Percentiles rank a stretch among this genome's conserved stretches.
Conservation (phyloP, 2,888 invertebrate species). For the Prosapia bicincta region DNA sequence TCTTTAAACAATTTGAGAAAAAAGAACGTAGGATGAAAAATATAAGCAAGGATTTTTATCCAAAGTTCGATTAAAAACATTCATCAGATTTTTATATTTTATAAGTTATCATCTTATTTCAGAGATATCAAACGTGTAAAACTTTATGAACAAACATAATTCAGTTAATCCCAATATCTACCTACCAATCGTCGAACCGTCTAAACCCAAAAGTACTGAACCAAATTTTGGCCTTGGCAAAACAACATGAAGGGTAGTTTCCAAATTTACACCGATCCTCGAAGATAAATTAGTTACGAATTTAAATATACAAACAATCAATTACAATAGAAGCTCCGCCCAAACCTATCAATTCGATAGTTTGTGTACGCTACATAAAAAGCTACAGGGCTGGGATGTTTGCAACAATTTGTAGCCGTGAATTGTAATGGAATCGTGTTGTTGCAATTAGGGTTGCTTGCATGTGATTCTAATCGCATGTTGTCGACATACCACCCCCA, state of each 20-base stretch:
- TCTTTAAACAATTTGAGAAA: too few species aligned
- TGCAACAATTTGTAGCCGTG: not conserved
- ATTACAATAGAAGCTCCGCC: not conserved
- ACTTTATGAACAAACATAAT: too few species aligned
- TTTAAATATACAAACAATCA: not conserved
- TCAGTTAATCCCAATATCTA: too few species aligned
- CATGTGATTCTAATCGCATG: constrained; percentile 30
- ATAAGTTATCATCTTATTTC: too few species aligned
- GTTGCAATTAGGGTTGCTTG: constrained; percentile 18
- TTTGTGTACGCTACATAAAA: not conserved
- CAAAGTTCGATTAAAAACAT: too few species aligned
- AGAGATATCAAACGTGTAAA: too few species aligned
- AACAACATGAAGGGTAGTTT: not conserved
- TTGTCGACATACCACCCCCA: constrained; percentile 26
- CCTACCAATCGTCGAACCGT: too few species aligned
- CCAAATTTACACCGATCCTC: not conserved
- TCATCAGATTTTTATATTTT: too few species aligned
- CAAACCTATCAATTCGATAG: not conserved
- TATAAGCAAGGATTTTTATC: too few species aligned
- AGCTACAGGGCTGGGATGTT: not conserved
- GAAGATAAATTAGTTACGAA: not conserved
- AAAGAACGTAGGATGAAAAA: too few species aligned
- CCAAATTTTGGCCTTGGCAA: too few species aligned
- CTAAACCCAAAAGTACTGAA: too few species aligned
- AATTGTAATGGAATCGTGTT: constrained; percentile 17